Evolutionary conservation across 2,797 vertebrate genomes (phyloP).

Genomic region (Echiichthys vipera): DNA sequence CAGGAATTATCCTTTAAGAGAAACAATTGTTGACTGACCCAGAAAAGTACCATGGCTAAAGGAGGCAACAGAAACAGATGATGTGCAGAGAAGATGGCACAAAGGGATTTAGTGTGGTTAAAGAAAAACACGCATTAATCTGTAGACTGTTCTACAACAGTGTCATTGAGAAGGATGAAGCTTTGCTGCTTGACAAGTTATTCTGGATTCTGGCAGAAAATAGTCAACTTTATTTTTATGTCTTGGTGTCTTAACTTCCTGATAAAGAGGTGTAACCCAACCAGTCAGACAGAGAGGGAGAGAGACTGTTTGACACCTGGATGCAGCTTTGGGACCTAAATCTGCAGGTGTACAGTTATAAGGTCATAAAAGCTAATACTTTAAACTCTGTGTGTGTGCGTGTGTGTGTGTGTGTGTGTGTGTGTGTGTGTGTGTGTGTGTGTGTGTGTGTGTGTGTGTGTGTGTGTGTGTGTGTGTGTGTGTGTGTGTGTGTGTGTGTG

Average conservation of each 20-base stretch:
- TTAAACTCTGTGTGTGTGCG: neutral
- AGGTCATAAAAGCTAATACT: neutral
- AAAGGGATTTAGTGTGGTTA: neutral
- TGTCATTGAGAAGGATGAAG: neutral
- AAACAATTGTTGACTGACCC: neutral
- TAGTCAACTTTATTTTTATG: constrained; percentile 4
- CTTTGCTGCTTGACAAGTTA: constrained; percentile 32
- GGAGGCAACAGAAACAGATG: neutral
- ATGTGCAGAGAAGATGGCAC: neutral
- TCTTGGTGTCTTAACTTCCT: constrained; percentile 5
- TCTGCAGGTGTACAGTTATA: neutral
- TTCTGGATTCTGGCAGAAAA: constrained; percentile 36
- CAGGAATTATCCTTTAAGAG: neutral
- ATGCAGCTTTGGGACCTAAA: neutral
- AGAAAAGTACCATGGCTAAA: neutral
- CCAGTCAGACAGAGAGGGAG: neutral
- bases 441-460: constrained; percentile 1
- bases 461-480: constrained; percentile 10
- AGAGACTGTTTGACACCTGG: neutral
- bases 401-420: constrained; percentile 6
- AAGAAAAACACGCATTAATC: constrained; percentile 10
- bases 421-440: neutral
- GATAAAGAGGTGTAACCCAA: neutral
- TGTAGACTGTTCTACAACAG: neutral
- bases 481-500: neutral